phyloP scores from a whole-genome alignment of 2,888 invertebrate genomes.

The Gasteruption jaculator region DNA sequence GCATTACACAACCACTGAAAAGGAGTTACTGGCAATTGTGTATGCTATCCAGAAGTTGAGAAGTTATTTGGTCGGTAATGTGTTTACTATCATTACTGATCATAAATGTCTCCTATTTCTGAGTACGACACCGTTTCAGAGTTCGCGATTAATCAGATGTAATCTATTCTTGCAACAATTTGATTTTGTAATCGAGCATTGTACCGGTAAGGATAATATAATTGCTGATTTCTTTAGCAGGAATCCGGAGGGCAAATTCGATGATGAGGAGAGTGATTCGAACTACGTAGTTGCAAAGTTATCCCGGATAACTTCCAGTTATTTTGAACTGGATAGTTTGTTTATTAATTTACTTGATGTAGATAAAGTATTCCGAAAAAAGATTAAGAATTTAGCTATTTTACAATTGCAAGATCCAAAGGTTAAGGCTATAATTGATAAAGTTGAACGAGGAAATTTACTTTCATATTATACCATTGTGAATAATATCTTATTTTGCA shows the following conservation, averaged over 20 bases:
- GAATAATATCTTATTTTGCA: conserved; percentile 8
- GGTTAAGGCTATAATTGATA: conserved; percentile 9
- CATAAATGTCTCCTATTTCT: no score
- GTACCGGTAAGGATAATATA: conserved; percentile 26
- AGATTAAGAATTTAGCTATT: conserved; percentile 15
- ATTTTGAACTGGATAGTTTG: no score
- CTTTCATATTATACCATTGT: not conserved
- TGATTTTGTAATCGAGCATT: conserved; percentile 23
- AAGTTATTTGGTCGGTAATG: not conserved
- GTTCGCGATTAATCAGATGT: conserved; percentile 28
- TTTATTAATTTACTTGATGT: no score
- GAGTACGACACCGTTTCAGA: conserved; percentile 24
- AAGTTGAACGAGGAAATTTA: not conserved
- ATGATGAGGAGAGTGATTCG: not conserved
- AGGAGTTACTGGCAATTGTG: conserved; percentile 27
- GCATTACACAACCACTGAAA: conserved; percentile 26
- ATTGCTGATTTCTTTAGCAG: conserved; percentile 28
- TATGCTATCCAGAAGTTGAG: conserved; percentile 27
- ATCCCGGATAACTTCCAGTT: no score
- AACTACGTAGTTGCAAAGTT: no score
- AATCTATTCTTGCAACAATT: conserved; percentile 27
- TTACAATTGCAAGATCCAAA: conserved; percentile 21
- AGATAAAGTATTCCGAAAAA: not conserved
- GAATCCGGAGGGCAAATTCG: conserved; percentile 10
- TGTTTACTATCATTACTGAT: conserved; percentile 11